Evolutionary conservation across 2,797 vertebrate species (phyloP).

Genomic region (Paramormyrops hopkinsi): DNA sequence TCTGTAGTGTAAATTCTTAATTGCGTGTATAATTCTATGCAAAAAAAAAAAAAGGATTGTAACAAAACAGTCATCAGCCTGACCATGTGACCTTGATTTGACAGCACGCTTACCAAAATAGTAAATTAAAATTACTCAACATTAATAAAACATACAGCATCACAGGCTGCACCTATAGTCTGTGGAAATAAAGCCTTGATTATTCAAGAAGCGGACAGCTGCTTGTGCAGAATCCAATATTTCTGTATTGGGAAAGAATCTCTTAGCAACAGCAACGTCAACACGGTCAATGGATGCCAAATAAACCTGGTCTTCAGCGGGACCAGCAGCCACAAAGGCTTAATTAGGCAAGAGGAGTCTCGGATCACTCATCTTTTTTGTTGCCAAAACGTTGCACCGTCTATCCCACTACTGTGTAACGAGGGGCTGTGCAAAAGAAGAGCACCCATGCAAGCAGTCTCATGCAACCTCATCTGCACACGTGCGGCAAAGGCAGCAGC

Average conservation of each 20-base stretch:
- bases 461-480: neutral
- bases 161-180: slow-evolving; percentile 25
- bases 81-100: neutral
- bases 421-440: neutral
- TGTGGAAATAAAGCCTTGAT: slow-evolving; percentile 50
- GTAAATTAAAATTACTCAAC: slow-evolving; percentile 19
- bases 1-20: slow-evolving; percentile 1
- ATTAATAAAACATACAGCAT: slow-evolving; percentile 28
- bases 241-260: slow-evolving; percentile 59
- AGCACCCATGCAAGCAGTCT: neutral
- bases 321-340: slow-evolving; percentile 37
- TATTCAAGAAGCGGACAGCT: slow-evolving; percentile 55
- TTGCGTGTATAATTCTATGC: neutral
- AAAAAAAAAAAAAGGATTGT: neutral
- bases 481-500: neutral
- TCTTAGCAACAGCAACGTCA: slow-evolving; percentile 60
- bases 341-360: slow-evolving; percentile 38
- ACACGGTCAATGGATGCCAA: slow-evolving; percentile 37
- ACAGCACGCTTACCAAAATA: neutral
- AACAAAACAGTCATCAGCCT: neutral
- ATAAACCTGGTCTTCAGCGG: slow-evolving; percentile 38
- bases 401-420: slow-evolving; percentile 20
- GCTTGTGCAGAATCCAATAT: slow-evolving; percentile 45
- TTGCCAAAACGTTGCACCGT: slow-evolving; percentile 41
- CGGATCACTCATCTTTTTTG: slow-evolving; percentile 32